Evolutionary conservation across 2,113 vertebrate species (phyloP).

Genomic region (Saguinus midas): DNA sequence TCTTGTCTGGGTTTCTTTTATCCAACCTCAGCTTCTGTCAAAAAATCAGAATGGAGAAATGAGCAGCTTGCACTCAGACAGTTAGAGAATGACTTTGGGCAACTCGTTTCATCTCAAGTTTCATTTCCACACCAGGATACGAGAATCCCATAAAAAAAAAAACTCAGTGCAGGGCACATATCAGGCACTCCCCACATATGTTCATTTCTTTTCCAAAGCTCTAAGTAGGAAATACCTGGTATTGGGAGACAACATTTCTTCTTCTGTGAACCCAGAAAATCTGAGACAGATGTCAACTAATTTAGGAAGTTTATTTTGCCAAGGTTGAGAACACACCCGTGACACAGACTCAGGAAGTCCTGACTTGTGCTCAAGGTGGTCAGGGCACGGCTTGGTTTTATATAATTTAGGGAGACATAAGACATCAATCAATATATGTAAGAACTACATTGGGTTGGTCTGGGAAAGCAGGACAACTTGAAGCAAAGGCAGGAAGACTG

Average conservation of each 20-base stretch:
- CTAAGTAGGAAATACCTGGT: not conserved
- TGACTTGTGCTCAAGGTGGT: too few species aligned
- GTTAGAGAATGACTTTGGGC: not conserved
- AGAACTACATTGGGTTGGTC: too few species aligned
- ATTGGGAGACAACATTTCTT: not conserved
- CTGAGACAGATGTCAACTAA: too few species aligned
- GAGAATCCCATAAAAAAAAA: not conserved
- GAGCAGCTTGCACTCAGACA: not conserved
- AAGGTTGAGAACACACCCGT: too few species aligned
- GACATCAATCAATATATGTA: too few species aligned
- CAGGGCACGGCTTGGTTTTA: too few species aligned
- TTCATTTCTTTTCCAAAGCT: not conserved
- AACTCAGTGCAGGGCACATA: not conserved
- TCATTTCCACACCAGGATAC: not conserved
- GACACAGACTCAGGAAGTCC: too few species aligned
- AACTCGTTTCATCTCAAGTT: not conserved
- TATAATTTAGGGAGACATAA: too few species aligned
- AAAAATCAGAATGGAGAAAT: not conserved
- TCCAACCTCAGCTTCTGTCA: not conserved
- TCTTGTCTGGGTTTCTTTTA: not conserved
- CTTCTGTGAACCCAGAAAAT: too few species aligned
- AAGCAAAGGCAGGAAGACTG: too few species aligned
- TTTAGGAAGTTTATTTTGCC: too few species aligned
- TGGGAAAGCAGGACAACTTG: too few species aligned
- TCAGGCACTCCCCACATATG: not conserved